Conservation (phyloP, 2,113 vertebrate genomes). For the Trogon melanurus region DNA sequence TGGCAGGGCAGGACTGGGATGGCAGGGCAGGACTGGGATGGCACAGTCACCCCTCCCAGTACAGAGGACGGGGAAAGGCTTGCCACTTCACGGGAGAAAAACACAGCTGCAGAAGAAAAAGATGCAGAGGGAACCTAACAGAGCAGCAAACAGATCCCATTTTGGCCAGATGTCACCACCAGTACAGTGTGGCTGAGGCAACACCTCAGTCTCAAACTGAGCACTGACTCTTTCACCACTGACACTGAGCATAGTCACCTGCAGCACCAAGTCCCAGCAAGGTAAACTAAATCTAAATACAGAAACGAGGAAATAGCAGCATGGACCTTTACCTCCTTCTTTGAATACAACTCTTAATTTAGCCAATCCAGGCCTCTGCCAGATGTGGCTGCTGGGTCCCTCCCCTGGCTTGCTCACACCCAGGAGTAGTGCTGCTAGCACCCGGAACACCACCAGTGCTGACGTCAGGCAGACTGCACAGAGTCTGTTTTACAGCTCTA, state of each 20-base stretch:
- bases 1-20: not conserved
- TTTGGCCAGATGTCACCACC: not conserved
- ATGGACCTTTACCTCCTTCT: not conserved
- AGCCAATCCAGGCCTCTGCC: not conserved
- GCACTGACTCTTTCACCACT: not conserved
- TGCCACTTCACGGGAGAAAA: not conserved
- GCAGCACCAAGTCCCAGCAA: not conserved
- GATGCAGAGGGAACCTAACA: not conserved
- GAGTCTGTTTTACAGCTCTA: not conserved
- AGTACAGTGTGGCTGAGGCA: not conserved
- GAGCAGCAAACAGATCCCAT: not conserved
- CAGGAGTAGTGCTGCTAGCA: not conserved
- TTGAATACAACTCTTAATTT: not conserved
- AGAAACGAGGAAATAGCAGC: not conserved
- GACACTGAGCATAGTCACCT: not conserved
- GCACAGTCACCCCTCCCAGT: not conserved
- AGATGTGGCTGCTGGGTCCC: not conserved
- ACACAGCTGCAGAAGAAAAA: not conserved
- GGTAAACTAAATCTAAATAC: not conserved
- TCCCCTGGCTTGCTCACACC: not conserved
- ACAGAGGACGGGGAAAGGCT: not conserved
- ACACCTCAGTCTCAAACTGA: not conserved
- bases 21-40: too few relatives aligned
- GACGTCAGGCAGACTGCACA: not conserved
- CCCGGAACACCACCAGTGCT: not conserved